Evolutionary conservation across 2,888 invertebrate species (phyloP), one percentile per base, ranked within the genome.

Genomic region (Nycteola revayana): DNA sequence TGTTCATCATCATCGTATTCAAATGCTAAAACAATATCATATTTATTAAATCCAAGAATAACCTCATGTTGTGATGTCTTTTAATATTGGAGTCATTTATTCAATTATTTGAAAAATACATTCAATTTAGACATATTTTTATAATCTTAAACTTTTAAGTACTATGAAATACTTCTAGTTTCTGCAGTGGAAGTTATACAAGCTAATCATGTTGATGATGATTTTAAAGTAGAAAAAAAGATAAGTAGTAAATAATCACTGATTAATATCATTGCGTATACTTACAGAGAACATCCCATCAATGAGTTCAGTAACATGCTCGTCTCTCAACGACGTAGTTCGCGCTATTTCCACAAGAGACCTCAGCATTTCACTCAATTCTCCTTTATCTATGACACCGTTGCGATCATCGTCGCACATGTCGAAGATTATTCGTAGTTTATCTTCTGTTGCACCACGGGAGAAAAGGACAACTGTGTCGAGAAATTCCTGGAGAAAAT

Each of bases 361-460:
- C 9, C 97, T 90, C 66, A 98, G 86, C 95, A 98, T 97, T 75
- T 97, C 97, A 10, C 96, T 96, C 9, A 98, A 89, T 69, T 98
- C 98, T 1, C 93, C 94, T 65, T 98, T 97, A 66, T 98, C 97
- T 37, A 98, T 98, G 0, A 96, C 96, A 0, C 98, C 97, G 60
- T 97, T 97, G 8, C 96, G 92, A 69, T 98, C 96, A 59, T 97
- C 96, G 70, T 98, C 98, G 64, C 98, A 98, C 98, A 98, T 98
- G 75, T 98, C 97, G 69, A 98, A 98, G 49, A 98, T 96, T 18
- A 98, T 97, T 3, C 97, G 91, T 20, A 98, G 85, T 65, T 98
- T 98, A 66, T 97, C 97, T 60, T 97, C 97, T 0, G 97, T 97
- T 58, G 96, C 96, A 3, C 97, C 98, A 0, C 96, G 92, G 0